Conservation (phyloP, 2,113 vertebrate species). For the Phalacrocorax carbo region DNA sequence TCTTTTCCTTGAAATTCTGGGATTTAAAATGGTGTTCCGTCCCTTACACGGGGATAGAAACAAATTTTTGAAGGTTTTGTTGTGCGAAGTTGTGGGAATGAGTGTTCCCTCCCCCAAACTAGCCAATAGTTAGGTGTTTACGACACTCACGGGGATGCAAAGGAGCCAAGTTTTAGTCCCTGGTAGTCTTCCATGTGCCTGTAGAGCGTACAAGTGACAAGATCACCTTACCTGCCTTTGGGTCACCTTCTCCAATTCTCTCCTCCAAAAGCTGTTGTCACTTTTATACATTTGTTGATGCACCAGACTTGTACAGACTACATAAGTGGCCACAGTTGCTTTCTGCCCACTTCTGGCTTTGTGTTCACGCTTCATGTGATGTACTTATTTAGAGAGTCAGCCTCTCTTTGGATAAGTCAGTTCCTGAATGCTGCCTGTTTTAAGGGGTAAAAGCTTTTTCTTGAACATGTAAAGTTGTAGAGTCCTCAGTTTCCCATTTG, state of each 20-base stretch:
- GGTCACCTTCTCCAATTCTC: background rate
- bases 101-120: constrained; percentile 30
- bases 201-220: background rate
- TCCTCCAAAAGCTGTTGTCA: background rate
- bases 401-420: too few species aligned
- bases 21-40: constrained; percentile 9
- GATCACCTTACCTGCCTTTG: background rate
- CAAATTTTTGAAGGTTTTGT: constrained; percentile 38
- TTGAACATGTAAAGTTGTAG: background rate
- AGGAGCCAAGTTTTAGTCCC: background rate
- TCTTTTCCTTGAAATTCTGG: constrained; percentile 57
- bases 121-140: constrained; percentile 31
- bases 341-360: background rate
- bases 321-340: background rate
- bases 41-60: constrained; percentile 30
- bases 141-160: background rate
- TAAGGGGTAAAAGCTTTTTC: background rate
- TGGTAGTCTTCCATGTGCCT: background rate
- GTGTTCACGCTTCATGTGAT: background rate
- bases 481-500: background rate
- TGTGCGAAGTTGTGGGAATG: background rate
- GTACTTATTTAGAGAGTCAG: too few species aligned
- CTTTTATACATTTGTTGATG: background rate
- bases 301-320: background rate
- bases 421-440: background rate